phyloP scores from a whole-genome alignment of 2,113 vertebrate genomes.

The Pantherophis guttatus region DNA sequence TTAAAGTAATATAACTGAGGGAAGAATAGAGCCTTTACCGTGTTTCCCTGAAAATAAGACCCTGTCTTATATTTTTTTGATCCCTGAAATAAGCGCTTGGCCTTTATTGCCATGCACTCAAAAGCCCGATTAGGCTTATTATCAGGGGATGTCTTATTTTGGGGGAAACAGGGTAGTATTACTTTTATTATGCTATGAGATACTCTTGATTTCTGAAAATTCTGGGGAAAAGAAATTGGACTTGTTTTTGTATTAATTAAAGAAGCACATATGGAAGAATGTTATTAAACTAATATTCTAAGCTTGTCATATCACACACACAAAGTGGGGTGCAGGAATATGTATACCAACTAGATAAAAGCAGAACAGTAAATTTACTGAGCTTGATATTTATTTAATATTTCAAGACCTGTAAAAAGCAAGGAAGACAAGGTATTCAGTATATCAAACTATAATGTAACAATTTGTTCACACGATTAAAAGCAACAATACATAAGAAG shows the following conservation, averaged over 20 bases:
- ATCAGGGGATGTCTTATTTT: no score
- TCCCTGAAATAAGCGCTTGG: no score
- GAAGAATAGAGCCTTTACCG: not conserved
- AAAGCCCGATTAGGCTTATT: no score
- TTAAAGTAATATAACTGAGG: not conserved
- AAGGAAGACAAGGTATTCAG: not conserved
- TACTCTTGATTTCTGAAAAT: conserved; percentile 24
- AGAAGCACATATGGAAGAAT: not conserved
- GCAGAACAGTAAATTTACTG: not conserved
- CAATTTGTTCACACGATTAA: not conserved
- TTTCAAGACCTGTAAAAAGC: not conserved
- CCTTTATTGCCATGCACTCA: no score
- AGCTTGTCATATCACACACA: not conserved
- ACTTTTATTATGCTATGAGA: not conserved
- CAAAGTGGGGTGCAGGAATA: not conserved
- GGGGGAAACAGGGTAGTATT: not conserved
- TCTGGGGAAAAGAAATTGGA: conserved; percentile 8
- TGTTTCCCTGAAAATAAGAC: no score
- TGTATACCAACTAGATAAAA: not conserved
- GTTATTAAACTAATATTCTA: not conserved
- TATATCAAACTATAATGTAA: not conserved
- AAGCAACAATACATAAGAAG: not conserved
- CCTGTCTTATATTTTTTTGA: no score
- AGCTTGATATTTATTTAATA: not conserved
- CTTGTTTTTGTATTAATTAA: not conserved